Evolutionary conservation across 1,140 invertebrate genomes (phyloP).

Genomic region (Procambarus clarkii): DNA sequence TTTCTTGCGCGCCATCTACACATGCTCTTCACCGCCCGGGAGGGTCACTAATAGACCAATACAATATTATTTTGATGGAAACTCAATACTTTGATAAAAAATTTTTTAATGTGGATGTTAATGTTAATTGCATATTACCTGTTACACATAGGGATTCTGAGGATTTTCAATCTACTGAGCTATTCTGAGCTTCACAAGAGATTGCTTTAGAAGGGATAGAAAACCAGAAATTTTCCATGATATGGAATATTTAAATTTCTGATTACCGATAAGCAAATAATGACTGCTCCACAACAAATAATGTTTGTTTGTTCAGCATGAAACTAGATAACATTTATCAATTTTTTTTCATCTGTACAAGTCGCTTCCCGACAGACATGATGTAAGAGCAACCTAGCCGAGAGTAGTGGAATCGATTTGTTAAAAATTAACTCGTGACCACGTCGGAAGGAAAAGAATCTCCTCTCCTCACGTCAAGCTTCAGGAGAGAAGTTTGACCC

Average conservation of each 20-base stretch:
- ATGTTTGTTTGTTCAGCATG: too few species aligned
- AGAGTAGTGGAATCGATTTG: slow-evolving; percentile 59
- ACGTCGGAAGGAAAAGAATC: background rate
- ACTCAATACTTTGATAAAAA: background rate
- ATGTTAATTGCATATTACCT: too few species aligned
- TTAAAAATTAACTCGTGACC: slow-evolving; percentile 66
- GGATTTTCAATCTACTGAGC: too few species aligned
- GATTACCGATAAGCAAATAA: too few species aligned
- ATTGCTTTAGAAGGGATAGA: too few species aligned
- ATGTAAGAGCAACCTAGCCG: slow-evolving; percentile 11
- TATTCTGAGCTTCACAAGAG: too few species aligned
- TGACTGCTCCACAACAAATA: background rate
- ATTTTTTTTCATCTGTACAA: too few species aligned
- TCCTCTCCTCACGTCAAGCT: slow-evolving; percentile 47
- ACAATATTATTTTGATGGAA: slow-evolving; percentile 11
- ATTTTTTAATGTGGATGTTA: too few species aligned
- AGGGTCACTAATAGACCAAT: slow-evolving; percentile 53
- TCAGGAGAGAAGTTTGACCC: slow-evolving; percentile 38
- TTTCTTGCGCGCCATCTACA: slow-evolving; percentile 54
- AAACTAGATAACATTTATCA: too few species aligned
- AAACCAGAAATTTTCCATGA: too few species aligned
- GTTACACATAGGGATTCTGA: too few species aligned
- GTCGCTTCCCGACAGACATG: background rate
- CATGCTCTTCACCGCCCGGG: slow-evolving; percentile 42
- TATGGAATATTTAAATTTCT: too few species aligned